These are phyloP conservation scores for Hirtodrosophila trivittata DNA, from an alignment of 2,888 invertebrate genomes.

Conservation along the genomic window DNA sequence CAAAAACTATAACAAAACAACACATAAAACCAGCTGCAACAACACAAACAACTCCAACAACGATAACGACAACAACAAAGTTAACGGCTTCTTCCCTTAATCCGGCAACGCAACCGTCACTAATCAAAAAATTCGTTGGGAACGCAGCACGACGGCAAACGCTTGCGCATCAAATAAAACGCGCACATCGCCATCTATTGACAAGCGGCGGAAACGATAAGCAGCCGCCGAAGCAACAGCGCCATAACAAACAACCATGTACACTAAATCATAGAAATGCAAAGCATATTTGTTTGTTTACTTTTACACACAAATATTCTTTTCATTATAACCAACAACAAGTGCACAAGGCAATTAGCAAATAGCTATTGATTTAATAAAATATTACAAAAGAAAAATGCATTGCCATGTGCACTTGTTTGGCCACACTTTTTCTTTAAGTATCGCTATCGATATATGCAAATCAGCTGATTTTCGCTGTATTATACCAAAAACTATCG, in stretches of 20 bases:
- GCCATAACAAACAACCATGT: slow-evolving; percentile 34
- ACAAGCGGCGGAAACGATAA: slow-evolving; percentile 81
- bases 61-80: slow-evolving; percentile 32
- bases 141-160: slow-evolving; percentile 74
- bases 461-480: slow-evolving; percentile 54
- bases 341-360: slow-evolving; percentile 1
- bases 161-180: slow-evolving; percentile 81
- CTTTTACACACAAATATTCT: slow-evolving; percentile 4
- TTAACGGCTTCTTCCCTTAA: slow-evolving; percentile 37
- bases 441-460: slow-evolving; percentile 50
- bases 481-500: slow-evolving; percentile 22
- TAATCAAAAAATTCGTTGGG: slow-evolving; percentile 64
- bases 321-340: slow-evolving; percentile 4
- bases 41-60: slow-evolving; percentile 32
- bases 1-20: slow-evolving; percentile 29
- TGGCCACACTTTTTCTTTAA: slow-evolving; percentile 36
- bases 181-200: slow-evolving; percentile 83
- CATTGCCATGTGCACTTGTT: slow-evolving; percentile 39
- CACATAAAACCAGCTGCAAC: slow-evolving; percentile 42
- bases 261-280: neutral
- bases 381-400: neutral
- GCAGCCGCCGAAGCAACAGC: slow-evolving; percentile 46
- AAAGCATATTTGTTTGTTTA: neutral
- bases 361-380: neutral
- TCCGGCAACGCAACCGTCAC: slow-evolving; percentile 44